These are phyloP conservation scores for Delia radicum DNA, from an alignment of 1,140 invertebrate species.

Conservation along the genomic window DNA sequence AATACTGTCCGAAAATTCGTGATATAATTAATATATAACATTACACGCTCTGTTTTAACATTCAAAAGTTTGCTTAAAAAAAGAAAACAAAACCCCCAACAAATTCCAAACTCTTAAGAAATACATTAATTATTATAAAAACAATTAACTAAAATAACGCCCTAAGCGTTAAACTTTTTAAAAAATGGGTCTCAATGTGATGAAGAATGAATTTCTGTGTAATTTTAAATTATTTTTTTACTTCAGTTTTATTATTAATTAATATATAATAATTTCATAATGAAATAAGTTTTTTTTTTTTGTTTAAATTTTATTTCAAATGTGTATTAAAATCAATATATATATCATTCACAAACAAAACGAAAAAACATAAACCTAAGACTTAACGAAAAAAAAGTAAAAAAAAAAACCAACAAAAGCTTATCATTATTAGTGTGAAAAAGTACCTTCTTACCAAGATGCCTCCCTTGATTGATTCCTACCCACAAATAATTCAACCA, in stretches of 20 bases:
- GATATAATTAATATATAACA: too few relatives aligned
- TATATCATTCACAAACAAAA: not conserved
- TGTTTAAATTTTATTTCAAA: slow-evolving; percentile 12
- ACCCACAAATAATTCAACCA: too few relatives aligned
- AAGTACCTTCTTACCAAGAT: slow-evolving; percentile 1
- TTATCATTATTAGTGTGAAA: not conserved
- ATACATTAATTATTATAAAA: not conserved
- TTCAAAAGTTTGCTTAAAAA: too few relatives aligned
- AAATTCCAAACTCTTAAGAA: not conserved
- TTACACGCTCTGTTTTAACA: too few relatives aligned
- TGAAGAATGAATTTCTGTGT: slow-evolving; percentile 29
- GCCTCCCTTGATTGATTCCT: not conserved
- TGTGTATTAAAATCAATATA: slow-evolving; percentile 1
- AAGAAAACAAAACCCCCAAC: not conserved
- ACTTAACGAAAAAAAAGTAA: not conserved
- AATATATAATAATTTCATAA: slow-evolving; percentile 19
- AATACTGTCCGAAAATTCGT: too few relatives aligned
- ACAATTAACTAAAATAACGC: not conserved
- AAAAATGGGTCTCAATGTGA: slow-evolving; percentile 30
- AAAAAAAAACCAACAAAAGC: not conserved
- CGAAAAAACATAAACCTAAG: not conserved
- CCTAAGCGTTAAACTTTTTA: slow-evolving; percentile 1
- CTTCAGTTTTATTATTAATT: slow-evolving; percentile 15
- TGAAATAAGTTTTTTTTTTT: slow-evolving; percentile 22
- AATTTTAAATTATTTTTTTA: slow-evolving; percentile 26